These are phyloP conservation scores for Ceyx erithaca DNA, from an alignment of 2,797 vertebrate species.

Conservation along the genomic window DNA sequence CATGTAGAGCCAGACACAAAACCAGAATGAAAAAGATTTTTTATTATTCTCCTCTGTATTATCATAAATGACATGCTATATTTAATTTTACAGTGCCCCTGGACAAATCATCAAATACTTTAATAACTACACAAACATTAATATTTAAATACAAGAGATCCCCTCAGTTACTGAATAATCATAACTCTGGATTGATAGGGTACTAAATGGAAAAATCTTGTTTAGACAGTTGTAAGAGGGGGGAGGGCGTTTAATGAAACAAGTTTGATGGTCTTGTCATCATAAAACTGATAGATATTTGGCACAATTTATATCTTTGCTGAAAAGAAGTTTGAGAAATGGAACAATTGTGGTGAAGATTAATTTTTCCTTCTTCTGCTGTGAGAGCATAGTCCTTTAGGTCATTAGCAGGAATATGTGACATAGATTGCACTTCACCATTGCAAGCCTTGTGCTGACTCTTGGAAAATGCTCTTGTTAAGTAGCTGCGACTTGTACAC, in stretches of 20 bases:
- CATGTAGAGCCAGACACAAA: constrained; percentile 51
- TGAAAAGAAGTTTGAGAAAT: constrained; percentile 75
- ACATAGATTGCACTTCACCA: constrained; percentile 34
- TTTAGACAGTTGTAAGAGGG: constrained; percentile 72
- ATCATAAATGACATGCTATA: constrained; percentile 70
- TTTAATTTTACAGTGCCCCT: constrained; percentile 76
- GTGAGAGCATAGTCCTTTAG: constrained; percentile 32
- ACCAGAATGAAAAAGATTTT: constrained; percentile 61
- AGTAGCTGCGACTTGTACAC: not conserved
- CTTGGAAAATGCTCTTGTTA: constrained; percentile 29
- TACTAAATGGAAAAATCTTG: constrained; percentile 76
- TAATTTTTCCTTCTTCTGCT: constrained; percentile 57
- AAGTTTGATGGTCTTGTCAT: constrained; percentile 74
- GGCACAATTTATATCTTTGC: constrained; percentile 74
- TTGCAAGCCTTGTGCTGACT: constrained; percentile 27
- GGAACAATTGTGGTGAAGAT: constrained; percentile 66
- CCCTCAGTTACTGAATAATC: constrained; percentile 69
- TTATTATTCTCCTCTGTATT: constrained; percentile 67
- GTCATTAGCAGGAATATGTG: constrained; percentile 50
- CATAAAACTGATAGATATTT: constrained; percentile 76
- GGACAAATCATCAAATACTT: constrained; percentile 77
- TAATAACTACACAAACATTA: constrained; percentile 80
- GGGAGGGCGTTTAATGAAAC: constrained; percentile 73
- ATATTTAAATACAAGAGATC: constrained; percentile 77
- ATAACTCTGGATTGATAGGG: constrained; percentile 72